These are phyloP conservation scores for Leptinotarsa lineolata DNA, from an alignment of 1,140 invertebrate species.

Conservation along the genomic window DNA sequence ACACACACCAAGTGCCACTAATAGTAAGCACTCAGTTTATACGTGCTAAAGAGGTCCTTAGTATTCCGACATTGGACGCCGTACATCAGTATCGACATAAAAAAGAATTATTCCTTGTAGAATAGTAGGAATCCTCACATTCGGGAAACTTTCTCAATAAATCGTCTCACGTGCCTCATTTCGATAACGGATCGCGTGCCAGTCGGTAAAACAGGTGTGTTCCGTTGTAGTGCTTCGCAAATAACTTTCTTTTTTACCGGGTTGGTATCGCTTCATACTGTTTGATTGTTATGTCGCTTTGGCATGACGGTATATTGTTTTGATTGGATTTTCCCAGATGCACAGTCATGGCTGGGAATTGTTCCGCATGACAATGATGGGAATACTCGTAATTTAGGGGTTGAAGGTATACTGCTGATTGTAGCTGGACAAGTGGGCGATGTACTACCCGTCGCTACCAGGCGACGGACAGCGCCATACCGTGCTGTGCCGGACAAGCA, in stretches of 20 bases:
- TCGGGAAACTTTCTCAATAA: conserved; percentile 2
- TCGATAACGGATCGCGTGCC: not conserved
- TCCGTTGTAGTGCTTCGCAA: not conserved
- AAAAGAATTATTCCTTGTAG: conserved; percentile 18
- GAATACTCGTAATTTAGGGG: too few species aligned
- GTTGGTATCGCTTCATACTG: not conserved
- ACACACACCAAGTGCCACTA: not conserved
- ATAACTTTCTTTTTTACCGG: not conserved
- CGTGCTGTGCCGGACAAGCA: too few species aligned
- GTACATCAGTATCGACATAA: conserved; percentile 10
- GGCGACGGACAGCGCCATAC: too few species aligned
- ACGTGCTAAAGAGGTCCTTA: not conserved
- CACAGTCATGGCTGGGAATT: too few species aligned
- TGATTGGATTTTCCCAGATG: too few species aligned
- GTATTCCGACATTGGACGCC: not conserved
- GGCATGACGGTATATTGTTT: not conserved
- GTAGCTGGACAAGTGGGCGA: too few species aligned
- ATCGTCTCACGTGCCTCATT: conserved; percentile 13
- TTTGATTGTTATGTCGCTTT: not conserved
- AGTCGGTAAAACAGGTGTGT: not conserved
- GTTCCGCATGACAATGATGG: too few species aligned
- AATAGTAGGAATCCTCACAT: not conserved
- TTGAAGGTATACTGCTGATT: too few species aligned
- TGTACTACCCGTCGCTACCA: too few species aligned
- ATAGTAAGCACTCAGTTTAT: not conserved